Base-by-base conservation (phyloP, 2,888 invertebrate species). In the Pyrochroa serraticornis region DNA sequence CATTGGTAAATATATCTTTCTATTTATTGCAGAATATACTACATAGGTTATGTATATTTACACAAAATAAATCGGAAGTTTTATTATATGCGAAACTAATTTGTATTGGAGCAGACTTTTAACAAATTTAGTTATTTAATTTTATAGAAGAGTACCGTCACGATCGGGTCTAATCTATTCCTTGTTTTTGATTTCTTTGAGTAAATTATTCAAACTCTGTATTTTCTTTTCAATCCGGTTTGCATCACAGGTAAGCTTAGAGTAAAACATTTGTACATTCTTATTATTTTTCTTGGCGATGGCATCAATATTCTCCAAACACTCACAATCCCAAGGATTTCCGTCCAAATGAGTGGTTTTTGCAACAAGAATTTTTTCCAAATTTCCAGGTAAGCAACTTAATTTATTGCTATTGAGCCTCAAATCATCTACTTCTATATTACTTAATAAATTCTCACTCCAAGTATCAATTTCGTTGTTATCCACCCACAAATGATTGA, bases 401-500 rank as follows among this genome's bases (percentile, higher is more conserved):
- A 74, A 62, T 31, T 69, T 60, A 58, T 74, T 74, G 22, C 62
- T 45, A 46, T 66, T 63, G 6, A 74, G 30, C 45, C 70, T 52
- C 45, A 74, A 60, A 53, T 69, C 69, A 12, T 60, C 58, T 6
- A 73, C 56, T 6, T 63, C 37, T 1, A 69, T 56, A 3, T 58
- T 53, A 6, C 64, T 43, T n/a, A 72, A 58, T 5, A 69, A 48
- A 44, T 66, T 58, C 12, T 58, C 64, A 5, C 58, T 46, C 44
- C 70, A 67, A 7, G 49, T 49, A 9, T 64, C 59, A 33, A 74
- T 42, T 34, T 59, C 43, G 39, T 74, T 74, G 38, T 71, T 56
- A 50, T 73, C 71, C 39, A 74, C 49, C 72, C 71, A 72, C 38
- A 74, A 59, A 48, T 71, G 66, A 34, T 71, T 70, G 9, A 74